Evolutionary conservation across 2,797 vertebrate species (phyloP).

Genomic region (Leptoclinus maculatus): DNA sequence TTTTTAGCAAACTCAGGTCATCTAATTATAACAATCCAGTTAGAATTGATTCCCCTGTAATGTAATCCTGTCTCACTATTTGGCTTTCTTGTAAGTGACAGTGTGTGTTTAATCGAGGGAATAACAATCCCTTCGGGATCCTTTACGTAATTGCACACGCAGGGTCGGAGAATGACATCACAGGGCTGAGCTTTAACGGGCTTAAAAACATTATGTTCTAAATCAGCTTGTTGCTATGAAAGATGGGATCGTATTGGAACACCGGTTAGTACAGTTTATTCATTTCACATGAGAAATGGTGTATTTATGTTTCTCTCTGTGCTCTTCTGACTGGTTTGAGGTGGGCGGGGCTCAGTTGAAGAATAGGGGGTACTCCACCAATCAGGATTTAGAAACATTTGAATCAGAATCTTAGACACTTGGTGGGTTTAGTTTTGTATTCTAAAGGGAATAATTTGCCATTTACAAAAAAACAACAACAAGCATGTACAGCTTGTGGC

Average conservation of each 20-base stretch:
- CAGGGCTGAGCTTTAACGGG: background rate
- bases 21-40: conserved; percentile 53
- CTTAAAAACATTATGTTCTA: background rate
- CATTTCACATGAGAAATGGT: background rate
- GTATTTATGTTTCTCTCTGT: background rate
- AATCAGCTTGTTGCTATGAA: background rate
- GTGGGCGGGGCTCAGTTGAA: background rate
- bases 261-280: background rate
- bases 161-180: conserved; percentile 14
- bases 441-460: background rate
- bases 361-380: background rate
- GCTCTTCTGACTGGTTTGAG: background rate
- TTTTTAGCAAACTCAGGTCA: conserved; percentile 55
- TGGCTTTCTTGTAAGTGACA: conserved; percentile 38
- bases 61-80: conserved; percentile 36
- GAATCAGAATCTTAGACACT: background rate
- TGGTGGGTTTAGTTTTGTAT: background rate
- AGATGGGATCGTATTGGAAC: background rate
- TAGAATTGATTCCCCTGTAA: conserved; percentile 57
- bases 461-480: background rate
- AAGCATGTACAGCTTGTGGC: too few relatives aligned
- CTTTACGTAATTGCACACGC: conserved; percentile 32
- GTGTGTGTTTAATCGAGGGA: conserved; percentile 32
- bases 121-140: conserved; percentile 38
- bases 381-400: background rate